Evolutionary conservation across 2,113 vertebrate genomes (phyloP).

Genomic region (Strix aluco): DNA sequence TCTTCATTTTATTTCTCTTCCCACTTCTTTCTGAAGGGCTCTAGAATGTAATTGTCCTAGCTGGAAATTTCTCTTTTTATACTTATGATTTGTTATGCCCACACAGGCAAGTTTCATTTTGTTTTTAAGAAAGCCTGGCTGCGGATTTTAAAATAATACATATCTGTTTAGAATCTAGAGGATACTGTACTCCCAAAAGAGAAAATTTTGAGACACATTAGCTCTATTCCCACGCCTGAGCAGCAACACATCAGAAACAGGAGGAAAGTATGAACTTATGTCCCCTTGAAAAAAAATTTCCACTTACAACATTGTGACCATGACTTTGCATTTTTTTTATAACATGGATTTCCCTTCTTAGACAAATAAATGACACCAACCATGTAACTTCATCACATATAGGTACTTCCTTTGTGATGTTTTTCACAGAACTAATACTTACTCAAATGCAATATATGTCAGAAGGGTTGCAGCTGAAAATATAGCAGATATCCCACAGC

Average conservation of each 20-base stretch:
- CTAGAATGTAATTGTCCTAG: background rate
- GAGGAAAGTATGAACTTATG: background rate
- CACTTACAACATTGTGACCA: background rate
- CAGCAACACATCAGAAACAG: background rate
- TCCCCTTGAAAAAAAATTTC: background rate
- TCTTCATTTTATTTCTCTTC: background rate
- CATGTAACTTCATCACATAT: background rate
- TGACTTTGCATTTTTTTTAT: background rate
- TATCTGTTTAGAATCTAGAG: background rate
- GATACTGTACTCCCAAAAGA: background rate
- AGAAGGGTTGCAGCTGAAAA: slow-evolving; percentile 94
- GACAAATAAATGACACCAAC: background rate
- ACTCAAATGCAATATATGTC: slow-evolving; percentile 97
- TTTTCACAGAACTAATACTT: slow-evolving; percentile 69
- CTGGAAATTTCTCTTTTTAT: background rate
- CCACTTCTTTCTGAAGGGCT: background rate
- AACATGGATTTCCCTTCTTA: background rate
- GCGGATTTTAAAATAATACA: background rate
- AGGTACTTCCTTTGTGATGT: background rate
- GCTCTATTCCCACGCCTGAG: background rate
- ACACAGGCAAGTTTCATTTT: background rate
- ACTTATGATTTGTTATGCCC: background rate
- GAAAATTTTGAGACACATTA: background rate
- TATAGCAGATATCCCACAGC: slow-evolving; percentile 93
- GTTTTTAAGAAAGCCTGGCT: background rate